These are phyloP conservation scores for Papilio demoleus DNA, from an alignment of 2,888 invertebrate genomes.

Conservation along the genomic window DNA sequence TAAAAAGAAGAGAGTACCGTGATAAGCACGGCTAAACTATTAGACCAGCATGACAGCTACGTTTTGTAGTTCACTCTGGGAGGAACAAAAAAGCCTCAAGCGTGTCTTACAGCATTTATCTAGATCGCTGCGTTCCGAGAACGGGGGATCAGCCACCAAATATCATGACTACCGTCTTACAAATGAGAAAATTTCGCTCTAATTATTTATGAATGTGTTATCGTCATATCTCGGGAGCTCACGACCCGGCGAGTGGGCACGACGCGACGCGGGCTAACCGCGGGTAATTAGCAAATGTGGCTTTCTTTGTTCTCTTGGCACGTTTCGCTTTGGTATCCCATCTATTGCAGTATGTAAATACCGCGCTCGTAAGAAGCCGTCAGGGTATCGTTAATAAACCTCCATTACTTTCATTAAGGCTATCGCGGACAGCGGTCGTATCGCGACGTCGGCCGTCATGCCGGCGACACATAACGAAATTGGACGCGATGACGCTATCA, in stretches of 20 bases:
- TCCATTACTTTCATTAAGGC: conserved; percentile 83
- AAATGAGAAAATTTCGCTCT: conserved; percentile 84
- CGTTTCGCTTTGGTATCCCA: conserved; percentile 72
- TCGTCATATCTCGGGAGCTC: conserved; percentile 81
- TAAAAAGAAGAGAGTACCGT: conserved; percentile 12
- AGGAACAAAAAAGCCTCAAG: conserved; percentile 70
- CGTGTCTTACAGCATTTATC: conserved; percentile 78
- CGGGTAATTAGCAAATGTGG: conserved; percentile 81
- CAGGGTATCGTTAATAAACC: conserved; percentile 79
- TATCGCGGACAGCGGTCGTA: conserved; percentile 79
- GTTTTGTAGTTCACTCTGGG: conserved; percentile 53
- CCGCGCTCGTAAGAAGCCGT: conserved; percentile 67
- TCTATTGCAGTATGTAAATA: conserved; percentile 72
- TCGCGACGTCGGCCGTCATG: conserved; percentile 80
- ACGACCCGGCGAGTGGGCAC: conserved; percentile 81
- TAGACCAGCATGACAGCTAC: conserved; percentile 46
- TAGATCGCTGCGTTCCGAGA: conserved; percentile 77
- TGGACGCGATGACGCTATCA: conserved; percentile 80
- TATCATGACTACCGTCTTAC: conserved; percentile 83
- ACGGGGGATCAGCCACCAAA: conserved; percentile 78
- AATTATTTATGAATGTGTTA: conserved; percentile 84
- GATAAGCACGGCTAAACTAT: conserved; percentile 32
- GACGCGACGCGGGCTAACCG: conserved; percentile 83
- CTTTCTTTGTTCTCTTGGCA: conserved; percentile 83
- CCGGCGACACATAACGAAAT: conserved; percentile 78